A percentile compares a stretch with the other conserved stretches of the same genome.
Conservation (phyloP, 2,797 vertebrate genomes). For the Natrix natrix region DNA sequence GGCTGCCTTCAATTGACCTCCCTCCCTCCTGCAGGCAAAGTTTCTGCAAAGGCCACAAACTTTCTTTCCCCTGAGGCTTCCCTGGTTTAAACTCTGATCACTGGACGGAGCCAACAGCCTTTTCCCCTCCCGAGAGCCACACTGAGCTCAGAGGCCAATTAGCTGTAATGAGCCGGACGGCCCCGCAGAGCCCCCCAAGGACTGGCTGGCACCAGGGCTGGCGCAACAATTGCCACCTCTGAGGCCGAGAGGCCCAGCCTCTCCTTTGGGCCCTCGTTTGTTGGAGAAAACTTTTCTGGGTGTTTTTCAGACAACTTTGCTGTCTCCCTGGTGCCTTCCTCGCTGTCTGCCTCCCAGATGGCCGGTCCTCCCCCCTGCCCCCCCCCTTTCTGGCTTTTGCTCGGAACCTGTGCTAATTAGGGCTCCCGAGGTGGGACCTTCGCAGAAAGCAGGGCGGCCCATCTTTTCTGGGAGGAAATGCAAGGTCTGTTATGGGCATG, state of each 20-base stretch:
- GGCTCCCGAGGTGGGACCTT: neutral
- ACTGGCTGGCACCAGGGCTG: neutral
- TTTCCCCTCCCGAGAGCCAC: neutral
- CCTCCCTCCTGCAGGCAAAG: neutral
- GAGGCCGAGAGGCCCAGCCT: neutral
- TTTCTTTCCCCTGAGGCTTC: neutral
- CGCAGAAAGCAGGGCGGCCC: neutral
- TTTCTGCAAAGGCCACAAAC: neutral
- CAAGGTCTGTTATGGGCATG: neutral
- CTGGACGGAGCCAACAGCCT: neutral
- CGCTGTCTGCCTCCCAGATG: neutral
- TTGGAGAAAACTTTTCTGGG: neutral
- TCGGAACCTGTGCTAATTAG: neutral
- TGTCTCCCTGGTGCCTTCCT: neutral
- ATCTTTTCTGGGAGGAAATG: neutral
- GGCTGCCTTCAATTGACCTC: neutral
- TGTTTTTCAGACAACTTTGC: neutral
- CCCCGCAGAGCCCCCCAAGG: neutral
- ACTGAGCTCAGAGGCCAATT: constrained; percentile 14
- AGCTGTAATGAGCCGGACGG: constrained; percentile 41
- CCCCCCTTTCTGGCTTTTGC: neutral
- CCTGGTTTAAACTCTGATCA: neutral
- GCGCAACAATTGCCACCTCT: fast-evolving
- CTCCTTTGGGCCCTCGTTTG: neutral
- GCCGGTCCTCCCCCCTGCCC: neutral